phyloP scores from a whole-genome alignment of 2,797 vertebrate species.

The Macropus fuliginosus region DNA sequence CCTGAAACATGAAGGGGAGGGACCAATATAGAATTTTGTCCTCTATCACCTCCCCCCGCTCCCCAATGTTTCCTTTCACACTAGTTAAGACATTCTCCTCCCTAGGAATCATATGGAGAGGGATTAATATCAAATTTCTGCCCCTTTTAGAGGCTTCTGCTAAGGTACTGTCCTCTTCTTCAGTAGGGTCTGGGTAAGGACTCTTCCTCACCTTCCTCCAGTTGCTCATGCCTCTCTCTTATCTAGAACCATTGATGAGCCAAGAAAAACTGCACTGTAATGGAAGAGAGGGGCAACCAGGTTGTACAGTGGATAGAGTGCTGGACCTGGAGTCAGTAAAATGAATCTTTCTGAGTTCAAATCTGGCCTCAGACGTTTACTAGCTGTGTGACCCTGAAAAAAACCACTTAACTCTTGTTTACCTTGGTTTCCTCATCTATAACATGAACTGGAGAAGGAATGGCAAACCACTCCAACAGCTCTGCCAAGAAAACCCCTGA shows the following conservation, averaged over 20 bases:
- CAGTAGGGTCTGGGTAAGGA: neutral
- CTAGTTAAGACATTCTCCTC: neutral
- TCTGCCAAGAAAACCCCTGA: neutral
- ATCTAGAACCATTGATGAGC: neutral
- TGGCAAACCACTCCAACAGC: neutral
- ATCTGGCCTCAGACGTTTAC: too few relatives aligned
- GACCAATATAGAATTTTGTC: neutral
- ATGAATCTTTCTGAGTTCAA: too few relatives aligned
- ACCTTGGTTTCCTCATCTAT: neutral
- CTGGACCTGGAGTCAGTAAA: neutral
- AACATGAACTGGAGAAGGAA: neutral
- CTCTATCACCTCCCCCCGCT: neutral
- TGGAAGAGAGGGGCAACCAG: neutral
- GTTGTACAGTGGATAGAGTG: neutral
- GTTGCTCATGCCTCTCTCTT: neutral
- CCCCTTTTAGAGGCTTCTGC: neutral
- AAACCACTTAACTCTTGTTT: too few relatives aligned
- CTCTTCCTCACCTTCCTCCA: neutral
- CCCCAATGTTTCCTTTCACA: neutral
- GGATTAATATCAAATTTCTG: neutral
- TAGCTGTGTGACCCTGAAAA: too few relatives aligned
- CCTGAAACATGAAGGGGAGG: too few relatives aligned
- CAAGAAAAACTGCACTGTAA: neutral
- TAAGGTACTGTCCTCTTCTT: neutral
- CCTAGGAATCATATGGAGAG: neutral